A percentile compares a stretch with the other conserved stretches of the same genome.
Conservation (phyloP, 2,113 vertebrate species). For the Lycaon pictus region DNA sequence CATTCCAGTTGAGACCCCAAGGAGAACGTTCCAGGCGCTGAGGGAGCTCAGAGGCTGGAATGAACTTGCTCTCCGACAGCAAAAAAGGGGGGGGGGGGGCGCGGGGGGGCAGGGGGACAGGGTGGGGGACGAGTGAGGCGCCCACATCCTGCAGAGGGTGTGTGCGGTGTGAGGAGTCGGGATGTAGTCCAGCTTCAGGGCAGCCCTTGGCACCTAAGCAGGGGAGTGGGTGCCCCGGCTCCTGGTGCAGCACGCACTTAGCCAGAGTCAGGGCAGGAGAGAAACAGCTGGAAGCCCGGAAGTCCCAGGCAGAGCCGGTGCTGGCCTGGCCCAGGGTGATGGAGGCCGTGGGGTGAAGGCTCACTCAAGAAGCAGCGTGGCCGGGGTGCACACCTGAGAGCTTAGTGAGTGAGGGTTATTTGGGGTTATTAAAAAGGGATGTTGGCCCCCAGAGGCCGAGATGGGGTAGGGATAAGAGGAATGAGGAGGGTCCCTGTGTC, state of each 20-base stretch:
- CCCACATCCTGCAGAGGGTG: background rate
- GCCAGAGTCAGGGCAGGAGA: background rate
- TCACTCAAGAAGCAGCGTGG: background rate
- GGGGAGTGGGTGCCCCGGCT: background rate
- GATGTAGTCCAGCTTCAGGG: background rate
- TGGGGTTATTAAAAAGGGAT: background rate
- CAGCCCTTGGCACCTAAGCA: background rate
- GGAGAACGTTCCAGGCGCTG: background rate
- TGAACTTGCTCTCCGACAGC: background rate
- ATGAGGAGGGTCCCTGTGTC: background rate
- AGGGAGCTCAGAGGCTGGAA: background rate
- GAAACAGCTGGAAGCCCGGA: background rate
- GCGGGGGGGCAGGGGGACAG: accelerated
- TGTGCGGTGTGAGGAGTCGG: background rate
- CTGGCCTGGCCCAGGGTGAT: background rate
- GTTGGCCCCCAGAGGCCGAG: background rate
- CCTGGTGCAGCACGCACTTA: background rate
- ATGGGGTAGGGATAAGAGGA: background rate
- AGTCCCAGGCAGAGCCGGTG: background rate
- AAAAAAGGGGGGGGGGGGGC: too few species aligned
- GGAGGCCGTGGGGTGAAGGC: background rate
- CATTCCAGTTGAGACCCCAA: background rate
- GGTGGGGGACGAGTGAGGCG: background rate
- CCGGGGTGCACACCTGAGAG: accelerated
- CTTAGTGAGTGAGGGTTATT: background rate